Percentiles rank a stretch among this genome's conserved stretches.
These are phyloP conservation scores for Oncorhynchus kisutch DNA, from an alignment of 2,113 vertebrate genomes.

Conservation along the genomic window DNA sequence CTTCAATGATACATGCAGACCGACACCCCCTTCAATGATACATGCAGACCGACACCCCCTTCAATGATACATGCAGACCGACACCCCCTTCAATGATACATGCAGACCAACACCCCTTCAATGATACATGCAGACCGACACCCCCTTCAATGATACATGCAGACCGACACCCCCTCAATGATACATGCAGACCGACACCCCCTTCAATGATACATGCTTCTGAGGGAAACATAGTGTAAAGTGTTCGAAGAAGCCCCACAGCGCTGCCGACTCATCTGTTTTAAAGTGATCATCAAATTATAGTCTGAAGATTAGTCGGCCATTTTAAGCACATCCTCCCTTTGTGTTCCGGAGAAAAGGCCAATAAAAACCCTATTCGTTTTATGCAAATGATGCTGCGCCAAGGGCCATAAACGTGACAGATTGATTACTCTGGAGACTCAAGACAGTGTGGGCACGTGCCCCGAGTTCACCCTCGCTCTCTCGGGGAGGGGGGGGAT, in stretches of 20 bases:
- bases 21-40: too few relatives aligned
- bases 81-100: too few relatives aligned
- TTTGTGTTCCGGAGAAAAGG: constrained; percentile 51
- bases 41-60: too few relatives aligned
- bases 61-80: too few relatives aligned
- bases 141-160: too few relatives aligned
- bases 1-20: too few relatives aligned
- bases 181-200: too few relatives aligned
- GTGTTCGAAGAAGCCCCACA: background rate
- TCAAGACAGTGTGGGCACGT: constrained; percentile 48
- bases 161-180: too few relatives aligned
- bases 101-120: too few relatives aligned
- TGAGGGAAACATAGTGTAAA: background rate
- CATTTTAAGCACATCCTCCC: constrained; percentile 53
- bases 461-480: constrained; percentile 27
- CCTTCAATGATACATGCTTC: too few relatives aligned
- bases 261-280: constrained; percentile 52
- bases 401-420: constrained; percentile 59
- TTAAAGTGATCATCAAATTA: constrained; percentile 64
- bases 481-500: constrained; percentile 4
- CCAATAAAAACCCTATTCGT: constrained; percentile 73
- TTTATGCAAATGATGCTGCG: constrained; percentile 70
- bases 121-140: too few relatives aligned
- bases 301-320: constrained; percentile 62
- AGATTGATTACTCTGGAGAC: constrained; percentile 71